These are phyloP conservation scores for Bradypodion ventrale DNA, from an alignment of 2,797 vertebrate genomes.

Conservation along the genomic window DNA sequence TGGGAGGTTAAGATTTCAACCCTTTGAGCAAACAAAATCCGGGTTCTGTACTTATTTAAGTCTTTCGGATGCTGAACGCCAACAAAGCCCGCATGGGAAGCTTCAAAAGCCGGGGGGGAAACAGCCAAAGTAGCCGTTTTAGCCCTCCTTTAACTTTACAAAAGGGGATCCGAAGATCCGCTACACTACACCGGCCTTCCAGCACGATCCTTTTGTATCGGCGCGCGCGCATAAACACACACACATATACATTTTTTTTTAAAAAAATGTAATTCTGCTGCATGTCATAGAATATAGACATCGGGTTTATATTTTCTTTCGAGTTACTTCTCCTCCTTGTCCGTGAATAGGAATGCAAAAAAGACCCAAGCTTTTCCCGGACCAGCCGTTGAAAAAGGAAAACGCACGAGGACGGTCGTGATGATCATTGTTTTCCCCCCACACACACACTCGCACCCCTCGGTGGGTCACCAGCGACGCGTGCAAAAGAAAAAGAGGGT, in stretches of 20 bases:
- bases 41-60: constrained; percentile 38
- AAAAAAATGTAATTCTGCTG: constrained; percentile 26
- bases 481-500: neutral
- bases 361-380: neutral
- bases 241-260: too few relatives aligned
- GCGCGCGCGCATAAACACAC: neutral
- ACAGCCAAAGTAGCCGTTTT: constrained; percentile 46
- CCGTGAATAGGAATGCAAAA: constrained; percentile 48
- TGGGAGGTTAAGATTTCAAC: neutral
- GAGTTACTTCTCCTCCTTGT: constrained; percentile 50
- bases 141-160: constrained; percentile 38
- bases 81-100: constrained; percentile 23
- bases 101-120: neutral
- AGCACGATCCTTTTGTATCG: neutral
- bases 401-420: too few relatives aligned
- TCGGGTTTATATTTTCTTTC: constrained; percentile 20
- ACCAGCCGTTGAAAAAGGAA: neutral
- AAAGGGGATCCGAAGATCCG: neutral
- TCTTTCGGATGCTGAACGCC: constrained; percentile 42
- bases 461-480: too few relatives aligned
- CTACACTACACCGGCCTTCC: neutral
- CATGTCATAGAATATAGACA: constrained; percentile 31
- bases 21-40: constrained; percentile 17
- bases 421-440: too few relatives aligned
- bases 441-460: too few relatives aligned